These are phyloP conservation scores for Lithobates pipiens DNA, from an alignment of 2,797 vertebrate species.

Conservation along the genomic window DNA sequence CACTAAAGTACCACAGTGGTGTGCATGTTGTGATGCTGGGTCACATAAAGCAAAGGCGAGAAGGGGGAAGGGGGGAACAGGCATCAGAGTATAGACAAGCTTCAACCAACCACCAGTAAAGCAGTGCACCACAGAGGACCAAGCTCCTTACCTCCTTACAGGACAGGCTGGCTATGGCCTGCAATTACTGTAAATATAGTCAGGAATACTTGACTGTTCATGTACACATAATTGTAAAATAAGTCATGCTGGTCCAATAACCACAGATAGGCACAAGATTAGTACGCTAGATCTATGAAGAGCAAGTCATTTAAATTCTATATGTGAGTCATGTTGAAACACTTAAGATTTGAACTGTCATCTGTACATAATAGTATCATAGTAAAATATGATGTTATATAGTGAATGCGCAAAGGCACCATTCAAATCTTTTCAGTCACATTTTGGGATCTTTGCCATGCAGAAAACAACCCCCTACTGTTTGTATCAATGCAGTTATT, in stretches of 20 bases:
- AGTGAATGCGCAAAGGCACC: not conserved
- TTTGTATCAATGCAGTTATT: conserved; percentile 11
- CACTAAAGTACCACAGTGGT: too few species aligned
- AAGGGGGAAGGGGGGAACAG: too few species aligned
- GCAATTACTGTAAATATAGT: too few species aligned
- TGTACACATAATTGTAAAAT: not conserved
- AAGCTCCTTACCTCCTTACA: not conserved
- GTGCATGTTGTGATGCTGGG: not conserved
- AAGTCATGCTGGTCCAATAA: not conserved
- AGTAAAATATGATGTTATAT: not conserved
- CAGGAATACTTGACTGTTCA: not conserved
- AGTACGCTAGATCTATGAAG: too few species aligned
- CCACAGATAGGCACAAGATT: not conserved
- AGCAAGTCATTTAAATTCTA: not conserved
- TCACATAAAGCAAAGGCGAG: not conserved
- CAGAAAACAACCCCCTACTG: not conserved
- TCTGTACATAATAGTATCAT: not conserved
- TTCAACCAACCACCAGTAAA: too few species aligned
- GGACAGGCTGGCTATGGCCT: too few species aligned
- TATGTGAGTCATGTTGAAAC: too few species aligned
- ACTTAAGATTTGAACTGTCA: too few species aligned
- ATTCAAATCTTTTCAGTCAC: not conserved
- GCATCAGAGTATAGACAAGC: not conserved
- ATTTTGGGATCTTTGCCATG: not conserved
- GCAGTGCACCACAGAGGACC: not conserved